Percentiles rank a stretch among this genome's conserved stretches.
These are phyloP conservation scores for Drosophila testacea DNA, from an alignment of 2,888 invertebrate genomes.

Conservation along the genomic window DNA sequence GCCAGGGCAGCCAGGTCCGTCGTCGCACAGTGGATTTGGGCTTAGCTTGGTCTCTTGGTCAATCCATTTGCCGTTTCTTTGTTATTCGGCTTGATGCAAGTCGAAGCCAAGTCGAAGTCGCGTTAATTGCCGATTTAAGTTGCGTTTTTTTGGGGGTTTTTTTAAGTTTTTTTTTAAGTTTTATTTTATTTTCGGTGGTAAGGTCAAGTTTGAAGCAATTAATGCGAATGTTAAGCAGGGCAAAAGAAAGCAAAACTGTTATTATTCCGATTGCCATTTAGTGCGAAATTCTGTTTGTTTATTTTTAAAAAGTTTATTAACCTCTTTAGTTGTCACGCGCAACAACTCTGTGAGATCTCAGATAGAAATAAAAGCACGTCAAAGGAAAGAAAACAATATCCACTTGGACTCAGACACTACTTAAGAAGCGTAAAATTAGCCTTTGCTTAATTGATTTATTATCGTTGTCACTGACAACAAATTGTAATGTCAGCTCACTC, in stretches of 20 bases:
- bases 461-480: conserved; percentile 61
- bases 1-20: conserved; percentile 4
- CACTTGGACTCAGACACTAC: conserved; percentile 24
- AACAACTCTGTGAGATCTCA: conserved; percentile 15
- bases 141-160: conserved; percentile 31
- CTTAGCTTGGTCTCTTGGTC: conserved; percentile 50
- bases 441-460: conserved; percentile 69
- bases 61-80: conserved; percentile 57
- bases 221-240: conserved; percentile 49
- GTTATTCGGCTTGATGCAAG: conserved; percentile 61
- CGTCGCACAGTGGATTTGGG: conserved; percentile 14
- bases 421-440: conserved; percentile 60
- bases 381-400: conserved; percentile 23
- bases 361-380: neutral
- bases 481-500: conserved; percentile 34
- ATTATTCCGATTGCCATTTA: conserved; percentile 32
- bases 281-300: conserved; percentile 31
- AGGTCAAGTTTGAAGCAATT: conserved; percentile 78
- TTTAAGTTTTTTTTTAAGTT: conserved; percentile 10
- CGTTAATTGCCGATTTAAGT: conserved; percentile 69
- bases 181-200: conserved; percentile 65
- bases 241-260: conserved; percentile 73
- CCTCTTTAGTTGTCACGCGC: conserved; percentile 49
- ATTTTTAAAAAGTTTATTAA: conserved; percentile 67
- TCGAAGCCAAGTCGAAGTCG: conserved; percentile 57